Evolutionary conservation across 2,888 invertebrate genomes (phyloP).

Genomic region (Phasia obesa): DNA sequence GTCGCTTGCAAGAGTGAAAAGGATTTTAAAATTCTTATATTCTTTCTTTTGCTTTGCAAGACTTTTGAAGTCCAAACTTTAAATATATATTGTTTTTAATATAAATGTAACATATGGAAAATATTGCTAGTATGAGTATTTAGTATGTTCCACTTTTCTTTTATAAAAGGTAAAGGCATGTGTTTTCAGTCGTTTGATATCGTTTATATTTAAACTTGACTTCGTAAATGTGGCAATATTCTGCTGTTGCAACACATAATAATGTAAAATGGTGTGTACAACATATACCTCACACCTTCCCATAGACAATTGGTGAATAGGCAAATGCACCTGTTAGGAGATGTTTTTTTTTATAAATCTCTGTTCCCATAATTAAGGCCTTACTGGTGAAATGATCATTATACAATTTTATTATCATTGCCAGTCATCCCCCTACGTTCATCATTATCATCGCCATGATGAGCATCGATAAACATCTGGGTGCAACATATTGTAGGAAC

Average conservation of each 20-base stretch:
- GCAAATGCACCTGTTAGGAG: conserved; percentile 25
- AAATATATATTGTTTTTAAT: not conserved
- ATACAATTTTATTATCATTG: conserved; percentile 13
- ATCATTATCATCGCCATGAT: conserved; percentile 28
- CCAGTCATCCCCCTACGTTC: not conserved
- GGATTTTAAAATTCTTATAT: conserved; percentile 1
- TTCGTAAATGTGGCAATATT: conserved; percentile 38
- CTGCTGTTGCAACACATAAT: conserved; percentile 46
- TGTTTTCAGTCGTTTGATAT: conserved; percentile 8
- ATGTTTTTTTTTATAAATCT: not conserved
- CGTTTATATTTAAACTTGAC: conserved; percentile 37
- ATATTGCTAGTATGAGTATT: not conserved
- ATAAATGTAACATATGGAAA: conserved; percentile 17
- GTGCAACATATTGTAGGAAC: conserved; percentile 57
- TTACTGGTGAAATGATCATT: conserved; percentile 41
- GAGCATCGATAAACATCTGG: conserved; percentile 39
- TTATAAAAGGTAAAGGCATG: not conserved
- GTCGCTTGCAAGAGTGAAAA: not conserved
- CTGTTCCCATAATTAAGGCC: conserved; percentile 18
- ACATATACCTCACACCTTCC: conserved; percentile 16
- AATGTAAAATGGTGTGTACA: conserved; percentile 15
- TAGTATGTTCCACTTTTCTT: not conserved
- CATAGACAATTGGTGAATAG: not conserved
- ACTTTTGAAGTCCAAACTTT: no score
- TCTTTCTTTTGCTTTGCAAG: not conserved